phyloP scores from a whole-genome alignment of 2,888 invertebrate species.

The Elegia similella region DNA sequence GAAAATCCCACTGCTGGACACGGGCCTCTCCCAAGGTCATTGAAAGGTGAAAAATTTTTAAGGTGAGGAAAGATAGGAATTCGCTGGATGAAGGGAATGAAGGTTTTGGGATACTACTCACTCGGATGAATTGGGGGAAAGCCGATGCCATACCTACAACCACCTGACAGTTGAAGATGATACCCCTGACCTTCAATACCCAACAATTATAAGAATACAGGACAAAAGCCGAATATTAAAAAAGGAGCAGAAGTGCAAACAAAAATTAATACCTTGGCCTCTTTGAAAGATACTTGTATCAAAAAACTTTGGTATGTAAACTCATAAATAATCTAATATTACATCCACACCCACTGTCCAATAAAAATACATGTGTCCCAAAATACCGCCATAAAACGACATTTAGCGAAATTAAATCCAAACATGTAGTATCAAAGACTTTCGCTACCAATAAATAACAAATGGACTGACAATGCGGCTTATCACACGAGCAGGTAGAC shows the following conservation, averaged over 20 bases:
- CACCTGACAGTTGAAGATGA: too few relatives aligned
- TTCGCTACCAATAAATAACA: conserved; percentile 19
- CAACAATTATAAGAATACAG: too few relatives aligned
- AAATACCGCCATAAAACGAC: conserved; percentile 8
- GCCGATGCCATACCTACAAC: too few relatives aligned
- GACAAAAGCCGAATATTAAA: too few relatives aligned
- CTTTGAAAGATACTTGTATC: background rate
- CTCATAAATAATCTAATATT: conserved; percentile 8
- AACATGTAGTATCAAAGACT: conserved; percentile 25
- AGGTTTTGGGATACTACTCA: too few relatives aligned
- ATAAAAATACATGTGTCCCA: background rate
- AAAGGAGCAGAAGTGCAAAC: background rate
- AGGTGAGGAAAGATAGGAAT: too few relatives aligned
- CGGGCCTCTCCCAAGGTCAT: too few relatives aligned
- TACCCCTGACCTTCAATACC: too few relatives aligned
- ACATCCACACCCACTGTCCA: conserved; percentile 1
- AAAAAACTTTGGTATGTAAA: background rate
- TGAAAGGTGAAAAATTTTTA: too few relatives aligned
- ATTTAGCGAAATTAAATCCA: conserved; percentile 10
- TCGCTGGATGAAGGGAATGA: too few relatives aligned
- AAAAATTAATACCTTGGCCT: background rate
- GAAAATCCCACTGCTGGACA: too few relatives aligned
- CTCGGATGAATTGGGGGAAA: too few relatives aligned
- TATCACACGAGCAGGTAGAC: conserved; percentile 19
- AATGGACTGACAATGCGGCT: conserved; percentile 13